phyloP scores from a whole-genome alignment of 1,140 invertebrate species.

The Oscheius sp. region DNA sequence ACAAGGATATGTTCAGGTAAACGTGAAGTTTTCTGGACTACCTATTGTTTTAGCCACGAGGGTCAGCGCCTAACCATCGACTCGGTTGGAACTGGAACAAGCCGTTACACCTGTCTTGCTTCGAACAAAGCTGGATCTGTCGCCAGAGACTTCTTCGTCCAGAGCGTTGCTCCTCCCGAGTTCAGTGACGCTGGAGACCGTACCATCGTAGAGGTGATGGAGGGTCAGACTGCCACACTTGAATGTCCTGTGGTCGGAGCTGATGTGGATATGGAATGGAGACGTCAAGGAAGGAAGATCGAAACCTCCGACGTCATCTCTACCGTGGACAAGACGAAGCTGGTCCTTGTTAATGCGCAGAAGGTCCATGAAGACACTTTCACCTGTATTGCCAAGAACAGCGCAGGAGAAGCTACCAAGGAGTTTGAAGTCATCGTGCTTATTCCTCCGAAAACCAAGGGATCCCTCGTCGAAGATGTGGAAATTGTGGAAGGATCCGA shows the following conservation, averaged over 20 bases:
- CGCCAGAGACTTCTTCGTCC: conserved; percentile 54
- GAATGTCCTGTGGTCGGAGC: conserved; percentile 46
- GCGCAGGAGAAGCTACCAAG: conserved; percentile 69
- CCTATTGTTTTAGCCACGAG: conserved; percentile 11
- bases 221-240: conserved; percentile 49
- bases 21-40: no score
- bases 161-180: conserved; percentile 28
- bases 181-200: conserved; percentile 13
- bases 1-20: no score
- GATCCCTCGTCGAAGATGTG: conserved; percentile 66
- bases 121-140: conserved; percentile 47
- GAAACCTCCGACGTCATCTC: neutral
- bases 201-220: conserved; percentile 41
- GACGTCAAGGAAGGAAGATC: conserved; percentile 35
- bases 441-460: conserved; percentile 41
- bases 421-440: conserved; percentile 66
- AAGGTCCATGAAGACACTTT: conserved; percentile 76
- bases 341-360: conserved; percentile 74
- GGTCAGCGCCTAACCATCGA: conserved; percentile 5
- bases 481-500: conserved; percentile 70
- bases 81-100: neutral
- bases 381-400: conserved; percentile 77
- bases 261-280: conserved; percentile 48
- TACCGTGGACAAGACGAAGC: conserved; percentile 46
- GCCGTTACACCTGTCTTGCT: conserved; percentile 45